A percentile compares a stretch with the other conserved stretches of the same genome.
Evolutionary conservation across 2,113 vertebrate species (phyloP).

Genomic region (Serinus canaria): DNA sequence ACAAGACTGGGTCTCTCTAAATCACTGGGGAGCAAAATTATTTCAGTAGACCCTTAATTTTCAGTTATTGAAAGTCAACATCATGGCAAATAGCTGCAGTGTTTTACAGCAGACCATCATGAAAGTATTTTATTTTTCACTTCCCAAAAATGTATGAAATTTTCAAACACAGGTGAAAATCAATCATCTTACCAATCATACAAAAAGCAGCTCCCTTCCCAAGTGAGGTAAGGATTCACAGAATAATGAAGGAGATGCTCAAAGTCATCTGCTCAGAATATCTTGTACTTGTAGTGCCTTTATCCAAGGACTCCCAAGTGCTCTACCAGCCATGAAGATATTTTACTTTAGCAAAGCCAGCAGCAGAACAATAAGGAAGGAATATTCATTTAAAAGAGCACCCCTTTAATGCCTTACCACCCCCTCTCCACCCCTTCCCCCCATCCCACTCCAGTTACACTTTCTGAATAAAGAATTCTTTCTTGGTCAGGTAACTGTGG

Average conservation of each 20-base stretch:
- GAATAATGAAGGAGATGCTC: not conserved
- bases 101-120: slow-evolving; percentile 57
- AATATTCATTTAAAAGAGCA: not conserved
- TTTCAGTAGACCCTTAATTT: slow-evolving; percentile 71
- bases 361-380: not conserved
- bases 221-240: not conserved
- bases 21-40: slow-evolving; percentile 70
- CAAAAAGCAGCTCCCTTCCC: not conserved
- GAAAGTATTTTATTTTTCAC: slow-evolving; percentile 59
- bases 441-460: not conserved
- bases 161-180: slow-evolving; percentile 44
- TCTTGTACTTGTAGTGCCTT: not conserved
- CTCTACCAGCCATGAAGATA: not conserved
- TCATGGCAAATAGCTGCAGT: slow-evolving; percentile 48
- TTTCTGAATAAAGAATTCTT: not conserved
- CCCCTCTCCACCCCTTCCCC: fast-evolving
- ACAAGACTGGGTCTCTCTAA: slow-evolving; percentile 69
- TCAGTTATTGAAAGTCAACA: slow-evolving; percentile 70
- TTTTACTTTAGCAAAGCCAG: not conserved
- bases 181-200: slow-evolving; percentile 16
- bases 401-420: not conserved
- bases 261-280: not conserved
- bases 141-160: slow-evolving; percentile 56
- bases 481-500: not conserved
- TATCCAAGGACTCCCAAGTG: not conserved